Percentiles rank a stretch among this genome's conserved stretches.
Evolutionary conservation across 2,888 invertebrate species (phyloP).

Genomic region (Cheilosia vernalis): DNA sequence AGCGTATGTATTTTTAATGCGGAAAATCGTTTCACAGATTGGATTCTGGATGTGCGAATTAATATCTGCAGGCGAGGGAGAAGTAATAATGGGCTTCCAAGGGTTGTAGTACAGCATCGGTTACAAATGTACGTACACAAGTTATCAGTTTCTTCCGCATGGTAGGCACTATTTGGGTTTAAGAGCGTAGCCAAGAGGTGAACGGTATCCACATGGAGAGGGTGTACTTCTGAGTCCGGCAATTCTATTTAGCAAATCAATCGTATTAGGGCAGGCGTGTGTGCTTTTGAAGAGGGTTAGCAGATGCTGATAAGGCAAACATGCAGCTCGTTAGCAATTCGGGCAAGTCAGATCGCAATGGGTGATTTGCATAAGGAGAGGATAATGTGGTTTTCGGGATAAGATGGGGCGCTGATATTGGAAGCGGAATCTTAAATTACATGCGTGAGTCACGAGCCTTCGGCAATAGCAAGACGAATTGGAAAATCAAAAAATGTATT

Average conservation of each 20-base stretch:
- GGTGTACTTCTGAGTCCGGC: no score
- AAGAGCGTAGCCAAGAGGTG: no score
- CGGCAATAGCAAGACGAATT: not conserved
- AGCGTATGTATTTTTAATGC: conserved; percentile 50
- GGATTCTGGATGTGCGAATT: conserved; percentile 7
- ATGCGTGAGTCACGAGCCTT: not conserved
- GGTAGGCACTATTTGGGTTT: no score
- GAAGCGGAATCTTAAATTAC: not conserved
- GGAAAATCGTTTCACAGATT: conserved; percentile 27
- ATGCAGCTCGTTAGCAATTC: no score
- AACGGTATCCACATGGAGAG: no score
- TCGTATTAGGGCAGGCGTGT: no score
- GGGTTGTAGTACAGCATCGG: not conserved
- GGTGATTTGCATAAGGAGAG: conserved; percentile 3
- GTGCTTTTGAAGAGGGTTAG: not conserved
- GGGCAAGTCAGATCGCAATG: no score
- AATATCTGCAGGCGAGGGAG: conserved; percentile 17
- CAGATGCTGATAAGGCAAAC: not conserved
- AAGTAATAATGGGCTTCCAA: conserved; percentile 1
- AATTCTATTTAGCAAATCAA: no score
- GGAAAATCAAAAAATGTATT: not conserved
- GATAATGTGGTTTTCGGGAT: not conserved
- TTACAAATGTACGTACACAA: no score
- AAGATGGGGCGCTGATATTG: not conserved
- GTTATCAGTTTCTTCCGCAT: no score